A percentile compares a stretch with the other conserved stretches of the same genome.
These are phyloP conservation scores for Helicoverpa zea DNA, from an alignment of 1,140 invertebrate species.

Conservation along the genomic window DNA sequence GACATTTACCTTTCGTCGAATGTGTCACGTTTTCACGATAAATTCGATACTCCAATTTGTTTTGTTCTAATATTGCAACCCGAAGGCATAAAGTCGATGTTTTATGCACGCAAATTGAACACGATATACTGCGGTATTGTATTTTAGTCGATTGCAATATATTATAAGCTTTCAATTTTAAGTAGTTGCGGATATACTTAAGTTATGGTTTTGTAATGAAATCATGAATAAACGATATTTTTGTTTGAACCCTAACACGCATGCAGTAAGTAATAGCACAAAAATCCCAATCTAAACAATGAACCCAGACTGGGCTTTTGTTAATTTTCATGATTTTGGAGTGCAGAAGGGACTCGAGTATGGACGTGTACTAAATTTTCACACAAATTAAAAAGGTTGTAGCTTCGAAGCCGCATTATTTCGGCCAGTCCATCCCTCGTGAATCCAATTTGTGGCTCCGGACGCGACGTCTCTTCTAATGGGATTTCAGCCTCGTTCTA, in stretches of 20 bases:
- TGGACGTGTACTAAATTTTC: conserved; percentile 54
- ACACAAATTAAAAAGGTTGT: conserved; percentile 65
- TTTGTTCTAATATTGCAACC: conserved; percentile 36
- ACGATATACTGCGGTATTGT: conserved; percentile 10
- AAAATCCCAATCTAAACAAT: conserved; percentile 28
- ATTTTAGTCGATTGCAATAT: not conserved
- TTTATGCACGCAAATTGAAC: conserved; percentile 17
- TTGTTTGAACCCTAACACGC: not conserved
- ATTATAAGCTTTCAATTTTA: conserved; percentile 6
- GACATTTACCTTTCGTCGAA: conserved; percentile 39
- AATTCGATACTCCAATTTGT: conserved; percentile 40
- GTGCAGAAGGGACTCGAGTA: conserved; percentile 15
- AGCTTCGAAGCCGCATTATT: conserved; percentile 67
- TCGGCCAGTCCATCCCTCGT: conserved; percentile 65
- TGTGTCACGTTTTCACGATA: conserved; percentile 44
- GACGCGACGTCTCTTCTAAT: conserved; percentile 69
- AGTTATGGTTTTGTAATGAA: not conserved
- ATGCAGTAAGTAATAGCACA: not conserved
- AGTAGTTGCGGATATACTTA: not conserved
- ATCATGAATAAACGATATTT: not conserved
- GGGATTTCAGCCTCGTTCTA: conserved; percentile 66
- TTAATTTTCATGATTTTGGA: conserved; percentile 32
- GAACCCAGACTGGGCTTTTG: not conserved
- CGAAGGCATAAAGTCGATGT: conserved; percentile 14
- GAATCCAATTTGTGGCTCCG: conserved; percentile 71